Evolutionary conservation across 2,888 invertebrate genomes (phyloP), one percentile per base, ranked within the genome.

Genomic region (Napeogenes inachia): DNA sequence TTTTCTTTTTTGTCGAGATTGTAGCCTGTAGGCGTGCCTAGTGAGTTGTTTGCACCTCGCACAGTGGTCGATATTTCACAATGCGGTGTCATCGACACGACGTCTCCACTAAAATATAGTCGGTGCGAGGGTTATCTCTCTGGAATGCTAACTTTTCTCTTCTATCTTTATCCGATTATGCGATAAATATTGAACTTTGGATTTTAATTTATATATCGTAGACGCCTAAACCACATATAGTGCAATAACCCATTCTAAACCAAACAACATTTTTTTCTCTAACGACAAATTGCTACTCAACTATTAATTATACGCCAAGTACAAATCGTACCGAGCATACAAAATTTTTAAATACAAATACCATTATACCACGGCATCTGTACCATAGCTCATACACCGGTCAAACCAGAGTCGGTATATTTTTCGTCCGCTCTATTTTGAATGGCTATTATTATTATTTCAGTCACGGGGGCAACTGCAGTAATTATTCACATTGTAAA

Each of bases 401-500:
- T 50, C 50, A 50, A 21, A 50, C 50, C 30, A 30, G 50, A 21
- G 30, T 50, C 30, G 12, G 50, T 50, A 30, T 75, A 81, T 75
- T 79, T 79, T 79, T 79, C 75, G 74, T 68, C 76, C 78, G 77
- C 70, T 75, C 76, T 70, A 76, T 77, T 74, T 73, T 69, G 73
- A 73, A 68, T 70, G 73, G 71, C 79, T 76, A 86, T 86, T 85
- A 85, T 77, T 74, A 75, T 74, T 76, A 82, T 87, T 87, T 83
- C 83, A 85, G 86, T 81, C 79, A 83, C 80, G 81, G 80, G 80
- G 70, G 69, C 76, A 72, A 75, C 75, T 79, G 81, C 80, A 81
- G 77, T 84, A 89, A 89, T 88, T 88, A 87, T 86, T 79, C 79
- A 79, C 81, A 87, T 88, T 87, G 89, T 87, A 84, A 87, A 84